Evolutionary conservation across 2,888 invertebrate species (phyloP).

Genomic region (Drosophila fulvimacula): DNA sequence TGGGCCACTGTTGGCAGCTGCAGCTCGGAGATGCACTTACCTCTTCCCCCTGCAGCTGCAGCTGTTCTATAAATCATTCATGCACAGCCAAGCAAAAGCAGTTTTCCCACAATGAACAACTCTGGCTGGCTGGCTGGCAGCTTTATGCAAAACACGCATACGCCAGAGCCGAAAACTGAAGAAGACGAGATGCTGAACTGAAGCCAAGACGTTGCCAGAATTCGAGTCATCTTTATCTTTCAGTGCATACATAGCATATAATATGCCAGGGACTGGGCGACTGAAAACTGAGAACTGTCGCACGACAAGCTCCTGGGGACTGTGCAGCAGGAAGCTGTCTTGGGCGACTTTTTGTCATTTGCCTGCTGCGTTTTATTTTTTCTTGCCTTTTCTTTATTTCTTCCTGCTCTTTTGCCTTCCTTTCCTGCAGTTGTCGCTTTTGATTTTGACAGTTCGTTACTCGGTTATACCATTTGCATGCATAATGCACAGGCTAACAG

Average conservation of each 20-base stretch:
- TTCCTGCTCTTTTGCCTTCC: conserved; percentile 10
- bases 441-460: conserved; percentile 81
- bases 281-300: conserved; percentile 9
- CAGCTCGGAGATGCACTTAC: conserved; percentile 12
- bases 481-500: conserved; percentile 59
- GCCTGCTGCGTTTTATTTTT: conserved; percentile 7
- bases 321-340: conserved; percentile 20
- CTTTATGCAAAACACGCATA: conserved; percentile 64
- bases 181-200: conserved; percentile 13
- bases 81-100: conserved; percentile 68
- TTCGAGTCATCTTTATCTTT: conserved; percentile 63
- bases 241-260: conserved; percentile 59
- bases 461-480: conserved; percentile 79
- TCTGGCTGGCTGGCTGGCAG: conserved; percentile 30
- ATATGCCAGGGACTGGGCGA: conserved; percentile 47
- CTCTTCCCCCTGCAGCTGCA: conserved; percentile 10
- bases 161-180: conserved; percentile 8
- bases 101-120: conserved; percentile 58
- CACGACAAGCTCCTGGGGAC: conserved; percentile 4
- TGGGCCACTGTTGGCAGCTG: conserved; percentile 25
- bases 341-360: conserved; percentile 50
- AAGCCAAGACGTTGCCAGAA: conserved; percentile 46
- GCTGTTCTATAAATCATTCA: conserved; percentile 75
- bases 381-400: neutral
- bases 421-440: conserved; percentile 54